Evolutionary conservation across 2,888 invertebrate genomes (phyloP), one percentile per base, ranked within the genome.

Genomic region (Tetanocera ferruginea): DNA sequence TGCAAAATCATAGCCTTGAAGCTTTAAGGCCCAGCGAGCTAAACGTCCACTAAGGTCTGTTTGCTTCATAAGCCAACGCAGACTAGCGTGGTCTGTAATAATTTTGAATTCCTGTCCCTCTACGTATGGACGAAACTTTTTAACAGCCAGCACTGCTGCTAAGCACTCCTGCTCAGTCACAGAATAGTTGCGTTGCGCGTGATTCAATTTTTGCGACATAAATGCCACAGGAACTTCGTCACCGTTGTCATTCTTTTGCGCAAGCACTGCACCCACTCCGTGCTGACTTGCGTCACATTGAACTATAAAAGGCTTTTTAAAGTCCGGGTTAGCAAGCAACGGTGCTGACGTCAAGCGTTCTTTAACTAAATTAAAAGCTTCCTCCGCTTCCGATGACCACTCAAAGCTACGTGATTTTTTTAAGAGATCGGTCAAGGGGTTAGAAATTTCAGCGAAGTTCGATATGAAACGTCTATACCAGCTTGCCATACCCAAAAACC

Each of bases 41-140:
- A 87, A 64, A 28, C 84, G 64, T 1, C 83, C 86, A 57, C 80
- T 81, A 0, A 85, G 82, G 34, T 84, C 83, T 62, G 83, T 83
- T 66, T 85, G 77, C 5, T 76, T 77, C 80, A 83, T 78, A 0
- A 87, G 78, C 84, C 84, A 86, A 60, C 81, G 76, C 0, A 86
- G 72, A 5, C 83, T 83, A 11, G 82, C 80, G 43, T 85, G 84
- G 78, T 87, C 86, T 0, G 86, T 83, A 9, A 81, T 75, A 3
- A 81, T 60, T 3, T 78, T 78, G 37, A 82, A 81, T 19, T 60
- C 57, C 23, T 76, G 74, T 3, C 76, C 72, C 57, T 82, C 79
- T 0, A 80, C 67, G 19, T 82, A 82, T 0, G 79, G 77, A 1
- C 81, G 62, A 31, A 80, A 80, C 25, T 79, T 79, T 52, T 78